Evolutionary conservation across 1,140 invertebrate species (phyloP), one percentile per base, ranked within the genome.

Genomic region (Ericerus pela): DNA sequence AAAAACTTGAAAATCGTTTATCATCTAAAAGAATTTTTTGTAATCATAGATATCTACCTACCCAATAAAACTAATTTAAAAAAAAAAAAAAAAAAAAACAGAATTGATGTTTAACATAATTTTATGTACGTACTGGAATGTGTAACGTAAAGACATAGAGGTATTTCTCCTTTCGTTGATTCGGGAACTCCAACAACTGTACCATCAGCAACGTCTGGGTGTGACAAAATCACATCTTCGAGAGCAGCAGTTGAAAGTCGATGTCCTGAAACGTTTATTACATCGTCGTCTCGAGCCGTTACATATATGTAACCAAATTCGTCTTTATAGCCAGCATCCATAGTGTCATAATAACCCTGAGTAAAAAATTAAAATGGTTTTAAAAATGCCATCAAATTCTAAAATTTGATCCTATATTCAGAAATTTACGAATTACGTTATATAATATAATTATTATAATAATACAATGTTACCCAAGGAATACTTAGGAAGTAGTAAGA

Each of bases 181-280:
- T 96, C 91, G 0, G 86, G 86, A 0, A 92, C 85, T 1, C 90
- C 90, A 10, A 96, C 78, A 0, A 96, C 90, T 0, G 86, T 82
- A 0, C 83, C 82, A 62, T 95, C 91, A 0, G 78, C 80, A 0
- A 96, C 73, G 51, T 87, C 80, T 0, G 79, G 77, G 72, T 93
- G 88, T 11, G 82, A 75, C 10, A 94, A 66, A 8, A 94, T 77
- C 0, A 91, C 86, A 68, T 95, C 88, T 68, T 96, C 92, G 8
- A 96, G 66, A 0, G 85, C 85, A 1, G 84, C 79, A 0, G 90
- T 91, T 0, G 88, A 91, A 11, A 96, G 70, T 38, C 91, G 73
- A 66, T 95, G 90, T 0, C 92, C 91, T 1, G 92, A 85, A 0
- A 96, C 90, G 65, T 96, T 96, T 55, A 96, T 95, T n/a, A 96